Evolutionary conservation across 2,797 vertebrate species (phyloP), one percentile per base, ranked within the genome.

Genomic region (Sylvilagus floridanus): DNA sequence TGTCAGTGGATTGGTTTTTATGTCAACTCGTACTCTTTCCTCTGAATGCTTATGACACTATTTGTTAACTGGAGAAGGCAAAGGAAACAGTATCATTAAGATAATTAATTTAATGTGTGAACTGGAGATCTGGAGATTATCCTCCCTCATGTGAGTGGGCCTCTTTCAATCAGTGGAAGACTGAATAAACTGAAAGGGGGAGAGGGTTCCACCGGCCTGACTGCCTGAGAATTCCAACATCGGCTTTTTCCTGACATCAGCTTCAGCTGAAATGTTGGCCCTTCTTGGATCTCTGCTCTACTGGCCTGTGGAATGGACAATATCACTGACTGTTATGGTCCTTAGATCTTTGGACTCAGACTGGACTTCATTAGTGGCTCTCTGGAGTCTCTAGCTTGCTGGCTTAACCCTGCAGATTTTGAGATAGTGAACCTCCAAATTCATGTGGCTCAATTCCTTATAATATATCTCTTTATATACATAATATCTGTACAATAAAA

Each of bases 11-110:
- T 57, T 54, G n/a, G 37, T 47, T 77, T 78, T 66, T 30, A 7
- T 78, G 57, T 84, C 50, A 63, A 21, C 19, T 62, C 10, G n/a
- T 24, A 32, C 10, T 37, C 47, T 73, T 65, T 78, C 35, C 17
- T 92, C 68, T 60, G 17, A 94, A 92, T 35, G 72, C 17, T 88
- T 57, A 37, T 62, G 52, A 26, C 13, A n/a, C 83, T 85, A 65
- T 84, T 71, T 69, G 52, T 79, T 57, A 71, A 11, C 37, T 88
- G 60, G 35, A 92, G 88, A 87, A 75, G 10, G 4, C 72, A 92
- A 62, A 91, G 30, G 32, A 75, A 91, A 66, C 28, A 72, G n/a
- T 66, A 7, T 26, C 47, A 83, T 3, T 50, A 2, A 42, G n/a
- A 57, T 76, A 47, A 10, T 66, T 71, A 24, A 28, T 68, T 66